Evolutionary conservation across 1,140 invertebrate genomes (phyloP).

Genomic region (Tetramorium parvispinum): DNA sequence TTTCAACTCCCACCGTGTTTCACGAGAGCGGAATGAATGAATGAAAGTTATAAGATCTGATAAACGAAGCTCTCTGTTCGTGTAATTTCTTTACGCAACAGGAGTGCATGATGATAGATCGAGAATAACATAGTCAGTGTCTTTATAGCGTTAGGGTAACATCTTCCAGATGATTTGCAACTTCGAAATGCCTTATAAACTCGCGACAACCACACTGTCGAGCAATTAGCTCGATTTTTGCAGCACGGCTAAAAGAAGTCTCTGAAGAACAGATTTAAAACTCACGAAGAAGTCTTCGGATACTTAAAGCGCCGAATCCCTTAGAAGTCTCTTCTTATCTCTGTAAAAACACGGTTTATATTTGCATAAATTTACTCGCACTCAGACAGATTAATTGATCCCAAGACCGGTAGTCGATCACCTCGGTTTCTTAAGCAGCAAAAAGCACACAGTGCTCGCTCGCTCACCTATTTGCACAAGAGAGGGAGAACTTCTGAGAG

Average conservation of each 20-base stretch:
- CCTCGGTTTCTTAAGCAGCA: conserved; percentile 6
- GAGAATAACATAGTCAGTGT: background rate
- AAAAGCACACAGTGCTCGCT: conserved; percentile 9
- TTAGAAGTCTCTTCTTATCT: background rate
- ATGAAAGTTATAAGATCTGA: background rate
- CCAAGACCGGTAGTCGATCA: conserved; percentile 3
- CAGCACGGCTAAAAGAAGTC: background rate
- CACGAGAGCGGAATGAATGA: background rate
- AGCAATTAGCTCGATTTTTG: background rate
- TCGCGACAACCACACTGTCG: background rate
- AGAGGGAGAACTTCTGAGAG: background rate
- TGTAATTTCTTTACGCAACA: background rate
- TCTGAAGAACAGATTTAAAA: background rate
- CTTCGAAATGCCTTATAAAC: background rate
- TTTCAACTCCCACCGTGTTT: conserved; percentile 3
- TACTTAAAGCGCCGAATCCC: background rate
- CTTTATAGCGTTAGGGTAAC: background rate
- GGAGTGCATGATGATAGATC: background rate
- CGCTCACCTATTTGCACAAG: conserved; percentile 10
- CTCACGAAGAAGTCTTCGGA: background rate
- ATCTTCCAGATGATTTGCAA: background rate
- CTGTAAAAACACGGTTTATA: background rate
- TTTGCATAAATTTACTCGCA: conserved; percentile 33
- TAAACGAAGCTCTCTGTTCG: background rate
- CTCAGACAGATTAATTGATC: conserved; percentile 14